Evolutionary conservation across 1,140 invertebrate genomes (phyloP).

Genomic region (Anadara kagoshimensis): DNA sequence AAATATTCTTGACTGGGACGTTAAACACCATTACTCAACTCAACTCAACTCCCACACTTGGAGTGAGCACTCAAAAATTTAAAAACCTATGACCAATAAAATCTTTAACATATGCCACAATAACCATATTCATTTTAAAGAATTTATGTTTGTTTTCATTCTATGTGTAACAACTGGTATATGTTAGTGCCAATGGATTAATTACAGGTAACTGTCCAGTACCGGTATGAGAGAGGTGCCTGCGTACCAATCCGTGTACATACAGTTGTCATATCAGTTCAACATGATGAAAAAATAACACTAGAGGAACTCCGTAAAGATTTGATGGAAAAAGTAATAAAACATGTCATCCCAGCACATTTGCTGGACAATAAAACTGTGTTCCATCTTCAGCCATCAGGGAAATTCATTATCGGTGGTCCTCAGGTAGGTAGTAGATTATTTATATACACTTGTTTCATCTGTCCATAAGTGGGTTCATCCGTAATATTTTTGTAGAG

Average conservation of each 20-base stretch:
- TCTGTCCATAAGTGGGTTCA: no score
- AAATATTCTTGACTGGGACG: no score
- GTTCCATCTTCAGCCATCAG: slow-evolving; percentile 98
- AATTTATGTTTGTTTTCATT: no score
- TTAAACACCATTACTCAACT: no score
- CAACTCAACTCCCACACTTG: no score
- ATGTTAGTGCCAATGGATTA: not conserved
- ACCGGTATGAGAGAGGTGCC: slow-evolving; percentile 77
- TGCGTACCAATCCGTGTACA: slow-evolving; percentile 95
- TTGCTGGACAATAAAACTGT: slow-evolving; percentile 95
- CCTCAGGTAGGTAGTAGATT: slow-evolving; percentile 83
- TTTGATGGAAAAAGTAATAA: slow-evolving; percentile 94
- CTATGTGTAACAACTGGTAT: no score
- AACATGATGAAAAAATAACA: slow-evolving; percentile 95
- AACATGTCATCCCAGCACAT: slow-evolving; percentile 91
- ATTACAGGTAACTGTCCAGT: slow-evolving; percentile 75
- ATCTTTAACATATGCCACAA: no score
- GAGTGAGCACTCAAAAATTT: no score
- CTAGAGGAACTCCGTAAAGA: slow-evolving; percentile 89
- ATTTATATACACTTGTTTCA: not conserved
- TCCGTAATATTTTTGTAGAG: no score
- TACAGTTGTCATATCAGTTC: slow-evolving; percentile 96
- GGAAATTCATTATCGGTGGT: slow-evolving; percentile 94
- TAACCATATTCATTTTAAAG: no score
- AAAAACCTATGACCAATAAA: no score